Evolutionary conservation across 2,888 invertebrate species (phyloP).

Genomic region (Nemurella pictetii): DNA sequence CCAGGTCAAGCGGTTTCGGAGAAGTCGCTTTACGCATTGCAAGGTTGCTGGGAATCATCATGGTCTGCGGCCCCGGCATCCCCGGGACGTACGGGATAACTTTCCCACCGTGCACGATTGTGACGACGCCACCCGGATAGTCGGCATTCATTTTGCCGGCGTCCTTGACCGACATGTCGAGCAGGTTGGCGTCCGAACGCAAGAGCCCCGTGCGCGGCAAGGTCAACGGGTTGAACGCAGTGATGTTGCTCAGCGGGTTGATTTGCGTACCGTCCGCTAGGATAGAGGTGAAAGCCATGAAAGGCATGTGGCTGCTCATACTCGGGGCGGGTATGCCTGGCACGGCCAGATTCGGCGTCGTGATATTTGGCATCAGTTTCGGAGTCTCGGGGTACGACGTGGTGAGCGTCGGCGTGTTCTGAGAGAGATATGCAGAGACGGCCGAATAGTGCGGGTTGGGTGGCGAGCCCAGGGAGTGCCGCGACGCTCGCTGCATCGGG

Average conservation of each 20-base stretch:
- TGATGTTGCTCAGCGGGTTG: constrained; percentile 68
- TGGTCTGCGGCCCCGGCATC: constrained; percentile 78
- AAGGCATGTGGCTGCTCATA: constrained; percentile 42
- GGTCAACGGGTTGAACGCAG: constrained; percentile 70
- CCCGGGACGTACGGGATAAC: constrained; percentile 85
- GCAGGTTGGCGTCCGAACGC: neutral
- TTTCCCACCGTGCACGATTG: constrained; percentile 69
- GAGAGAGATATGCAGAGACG: constrained; percentile 44
- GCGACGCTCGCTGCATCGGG: constrained; percentile 26
- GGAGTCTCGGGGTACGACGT: constrained; percentile 55
- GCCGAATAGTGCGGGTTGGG: constrained; percentile 28
- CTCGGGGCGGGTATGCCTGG: constrained; percentile 53
- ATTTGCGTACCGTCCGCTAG: constrained; percentile 46
- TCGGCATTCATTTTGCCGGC: neutral
- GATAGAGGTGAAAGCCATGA: constrained; percentile 49
- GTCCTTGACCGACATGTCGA: neutral
- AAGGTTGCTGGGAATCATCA: constrained; percentile 47
- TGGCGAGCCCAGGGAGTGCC: constrained; percentile 28
- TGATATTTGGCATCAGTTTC: constrained; percentile 60
- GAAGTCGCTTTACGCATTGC: constrained; percentile 24
- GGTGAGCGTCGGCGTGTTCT: constrained; percentile 43
- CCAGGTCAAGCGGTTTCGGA: constrained; percentile 47
- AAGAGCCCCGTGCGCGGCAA: constrained; percentile 47
- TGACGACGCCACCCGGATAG: constrained; percentile 61
- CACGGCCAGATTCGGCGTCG: constrained; percentile 60